Base-by-base conservation (phyloP, 1,140 invertebrate genomes). In the Macrocentrus cingulum region DNA sequence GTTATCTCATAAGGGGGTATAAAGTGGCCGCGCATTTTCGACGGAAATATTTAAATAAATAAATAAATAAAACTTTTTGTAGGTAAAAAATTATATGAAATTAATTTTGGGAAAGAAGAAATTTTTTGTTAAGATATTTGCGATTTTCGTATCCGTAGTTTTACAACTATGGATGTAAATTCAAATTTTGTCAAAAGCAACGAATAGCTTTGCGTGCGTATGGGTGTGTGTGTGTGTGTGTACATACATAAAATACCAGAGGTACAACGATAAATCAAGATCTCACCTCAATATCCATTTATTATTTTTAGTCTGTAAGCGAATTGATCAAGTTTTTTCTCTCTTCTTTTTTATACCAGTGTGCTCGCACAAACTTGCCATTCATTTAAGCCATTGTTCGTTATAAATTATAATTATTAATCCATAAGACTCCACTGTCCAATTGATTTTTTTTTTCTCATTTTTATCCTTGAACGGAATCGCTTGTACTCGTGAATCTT, bases 341-440 rank as follows among this genome's bases (percentile, higher is more conserved):
- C n/a, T 53, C 49, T 44, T 39, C 18, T 61, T 41, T 20, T 34
- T 45, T 42, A 58, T 45, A 61, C 34, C 22, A 61, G 34, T 37
- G 49, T 62, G 57, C 62, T 57, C 53, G 57, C 68, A 70, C 62
- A 70, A 56, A 63, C 56, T 67, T 70, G 65, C 63, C 63, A 66
- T 70, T 56, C 55, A 19, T 57, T 32, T 25, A 49, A 56, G 52
- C 50, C 23, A 59, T 32, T 55, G 55, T 46, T 59, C 52, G 51
- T 52, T 46, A 46, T 52, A 37, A 18, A 25, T 42, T 49, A n/a
- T n/a, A n/a, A n/a, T n/a, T n/a, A n/a, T n/a, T n/a, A n/a, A n/a
- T n/a, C n/a, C n/a, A n/a, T n/a, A n/a, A n/a, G n/a, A n/a, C n/a
- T n/a, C n/a, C n/a, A n/a, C n/a, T n/a, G n/a, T n/a, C n/a, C n/a